Base-by-base conservation (phyloP, 2,797 vertebrate genomes). In the Cyprinella venusta region DNA sequence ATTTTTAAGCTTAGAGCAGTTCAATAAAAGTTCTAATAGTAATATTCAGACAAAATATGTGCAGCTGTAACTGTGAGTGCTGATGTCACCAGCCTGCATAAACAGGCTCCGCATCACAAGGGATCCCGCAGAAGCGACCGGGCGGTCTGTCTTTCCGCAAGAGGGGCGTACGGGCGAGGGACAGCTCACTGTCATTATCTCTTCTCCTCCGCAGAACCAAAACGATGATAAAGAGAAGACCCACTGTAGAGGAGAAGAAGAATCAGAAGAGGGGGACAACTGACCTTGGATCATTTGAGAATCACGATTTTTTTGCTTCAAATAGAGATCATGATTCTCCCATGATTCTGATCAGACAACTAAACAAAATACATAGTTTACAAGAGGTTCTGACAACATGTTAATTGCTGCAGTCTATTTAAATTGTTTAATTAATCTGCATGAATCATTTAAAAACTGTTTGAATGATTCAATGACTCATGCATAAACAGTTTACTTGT, bases 81-180 rank as follows among this genome's bases (percentile, higher is more conserved):
- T 26, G 4, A 6, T 0, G 3, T 95, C 94, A 97, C 97, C 97
- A 97, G 80, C 97, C 97, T 0, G 97, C 95, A 5, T 97, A 97
- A 16, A 97, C 94, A 0, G 96, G 96, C 77, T 96, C 96, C 8
- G 91, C 93, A 59, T 96, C 95, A 81, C 95, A 95, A 0, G 88
- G 93, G 4, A 95, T 91, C 33, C 95, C 96, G 0, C 97, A 96
- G 2, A 89, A 92, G 30, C 87, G 82, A 3, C 90, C 91, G 8
- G 82, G 90, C 7, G 90, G 91, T 0, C 89, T 88, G 48, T 93
- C 95, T 85, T 90, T 90, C 6, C 87, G 83, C 61, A 97, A 86
- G 76, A 97, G 40, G 0, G 95, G 95, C 1, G 94, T 87, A 75
- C 94, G 93, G 0, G 94, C 83, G 0, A 93, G 63, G 5, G 90